These are phyloP conservation scores for Chionodraco myersi DNA, from an alignment of 2,113 vertebrate genomes.

Conservation along the genomic window DNA sequence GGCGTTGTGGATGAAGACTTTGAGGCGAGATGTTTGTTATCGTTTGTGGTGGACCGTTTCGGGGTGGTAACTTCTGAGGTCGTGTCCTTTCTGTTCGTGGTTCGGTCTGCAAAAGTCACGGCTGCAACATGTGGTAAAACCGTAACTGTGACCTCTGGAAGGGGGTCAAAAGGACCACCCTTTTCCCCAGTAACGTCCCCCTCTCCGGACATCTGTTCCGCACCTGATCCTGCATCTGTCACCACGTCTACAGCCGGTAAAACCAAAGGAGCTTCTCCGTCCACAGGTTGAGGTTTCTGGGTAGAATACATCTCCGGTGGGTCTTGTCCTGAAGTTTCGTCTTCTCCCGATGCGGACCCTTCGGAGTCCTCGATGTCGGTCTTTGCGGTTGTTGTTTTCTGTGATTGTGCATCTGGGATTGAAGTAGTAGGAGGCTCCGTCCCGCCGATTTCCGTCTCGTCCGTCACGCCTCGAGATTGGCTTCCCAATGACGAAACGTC, in stretches of 20 bases:
- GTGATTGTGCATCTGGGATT: constrained; percentile 4
- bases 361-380: constrained; percentile 19
- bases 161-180: not conserved
- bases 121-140: constrained; percentile 34
- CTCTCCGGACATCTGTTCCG: constrained; percentile 39
- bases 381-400: not conserved
- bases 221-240: constrained; percentile 42
- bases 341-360: constrained; percentile 70
- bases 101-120: constrained; percentile 20
- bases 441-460: constrained; percentile 74
- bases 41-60: not conserved
- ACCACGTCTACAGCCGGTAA: not conserved
- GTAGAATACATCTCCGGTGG: too few species aligned
- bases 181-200: constrained; percentile 18
- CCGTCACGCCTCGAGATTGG: constrained; percentile 41
- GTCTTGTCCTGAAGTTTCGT: constrained; percentile 72
- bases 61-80: not conserved
- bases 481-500: constrained; percentile 14
- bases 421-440: constrained; percentile 58
- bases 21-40: not conserved
- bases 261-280: not conserved
- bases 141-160: constrained; percentile 2
- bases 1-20: not conserved
- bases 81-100: not conserved
- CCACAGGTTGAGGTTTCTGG: too few species aligned